Conservation (phyloP, 2,888 invertebrate genomes). For the Macrosiphum euphorbiae region DNA sequence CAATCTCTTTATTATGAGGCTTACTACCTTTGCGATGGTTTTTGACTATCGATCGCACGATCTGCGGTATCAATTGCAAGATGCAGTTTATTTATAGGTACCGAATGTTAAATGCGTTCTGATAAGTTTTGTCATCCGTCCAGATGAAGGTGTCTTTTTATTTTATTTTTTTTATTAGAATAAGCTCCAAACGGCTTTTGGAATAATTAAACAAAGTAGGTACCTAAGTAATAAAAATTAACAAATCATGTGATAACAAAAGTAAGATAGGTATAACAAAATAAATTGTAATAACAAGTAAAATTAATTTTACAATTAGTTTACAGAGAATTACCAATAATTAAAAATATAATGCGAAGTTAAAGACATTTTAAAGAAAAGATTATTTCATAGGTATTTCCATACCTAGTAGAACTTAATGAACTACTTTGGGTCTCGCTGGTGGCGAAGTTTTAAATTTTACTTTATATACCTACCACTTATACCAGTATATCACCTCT, state of each 20-base stretch:
- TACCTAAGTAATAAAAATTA: too few relatives aligned
- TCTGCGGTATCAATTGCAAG: neutral
- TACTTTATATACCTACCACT: neutral
- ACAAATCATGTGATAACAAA: too few relatives aligned
- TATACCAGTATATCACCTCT: neutral
- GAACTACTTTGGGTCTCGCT: neutral
- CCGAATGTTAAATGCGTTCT: neutral
- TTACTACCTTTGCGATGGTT: neutral
- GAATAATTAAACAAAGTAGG: too few relatives aligned
- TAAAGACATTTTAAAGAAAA: neutral
- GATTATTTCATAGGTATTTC: neutral
- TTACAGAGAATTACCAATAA: too few relatives aligned
- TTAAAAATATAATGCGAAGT: too few relatives aligned
- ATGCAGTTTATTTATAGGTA: neutral
- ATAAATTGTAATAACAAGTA: too few relatives aligned
- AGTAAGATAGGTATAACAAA: too few relatives aligned
- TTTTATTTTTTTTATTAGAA: too few relatives aligned
- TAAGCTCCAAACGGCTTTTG: too few relatives aligned
- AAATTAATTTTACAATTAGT: too few relatives aligned
- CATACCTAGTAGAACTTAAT: neutral
- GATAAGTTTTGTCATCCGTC: neutral
- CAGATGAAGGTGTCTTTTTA: neutral
- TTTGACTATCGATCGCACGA: neutral
- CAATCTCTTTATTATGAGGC: neutral
- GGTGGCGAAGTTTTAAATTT: neutral